phyloP scores from a whole-genome alignment of 1,140 invertebrate genomes.

The Nasonia vitripennis region DNA sequence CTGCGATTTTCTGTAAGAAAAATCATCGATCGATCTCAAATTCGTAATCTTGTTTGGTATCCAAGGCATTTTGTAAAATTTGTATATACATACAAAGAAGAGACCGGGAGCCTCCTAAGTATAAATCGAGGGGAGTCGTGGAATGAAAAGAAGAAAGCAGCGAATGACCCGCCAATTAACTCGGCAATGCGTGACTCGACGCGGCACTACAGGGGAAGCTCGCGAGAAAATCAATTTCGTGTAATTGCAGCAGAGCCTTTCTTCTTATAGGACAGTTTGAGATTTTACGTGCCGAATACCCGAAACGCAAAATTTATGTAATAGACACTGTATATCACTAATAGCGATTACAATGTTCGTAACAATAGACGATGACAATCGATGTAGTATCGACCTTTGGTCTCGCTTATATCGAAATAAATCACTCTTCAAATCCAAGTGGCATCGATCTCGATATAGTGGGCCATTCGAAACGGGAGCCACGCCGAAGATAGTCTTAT shows the following conservation, averaged over 20 bases:
- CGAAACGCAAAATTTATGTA: not conserved
- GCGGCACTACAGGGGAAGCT: not conserved
- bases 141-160: not conserved
- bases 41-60: not conserved
- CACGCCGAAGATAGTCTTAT: not conserved
- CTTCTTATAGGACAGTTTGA: not conserved
- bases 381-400: slow-evolving; percentile 9
- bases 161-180: slow-evolving; percentile 42
- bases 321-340: not conserved
- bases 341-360: not conserved
- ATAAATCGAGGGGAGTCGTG: not conserved
- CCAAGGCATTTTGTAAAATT: too few relatives aligned
- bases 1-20: not conserved
- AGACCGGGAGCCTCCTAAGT: not conserved
- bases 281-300: too few relatives aligned
- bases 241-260: not conserved
- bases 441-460: not conserved
- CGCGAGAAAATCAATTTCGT: slow-evolving; percentile 40
- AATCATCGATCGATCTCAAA: not conserved
- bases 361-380: not conserved
- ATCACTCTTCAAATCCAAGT: slow-evolving; percentile 34
- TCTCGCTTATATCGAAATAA: slow-evolving; percentile 28
- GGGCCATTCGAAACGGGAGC: slow-evolving; percentile 4
- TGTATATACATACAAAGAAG: not conserved
- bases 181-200: slow-evolving; percentile 25